phyloP scores from a whole-genome alignment of 1,140 invertebrate genomes.

The Pseudomyrmex pallidus region DNA sequence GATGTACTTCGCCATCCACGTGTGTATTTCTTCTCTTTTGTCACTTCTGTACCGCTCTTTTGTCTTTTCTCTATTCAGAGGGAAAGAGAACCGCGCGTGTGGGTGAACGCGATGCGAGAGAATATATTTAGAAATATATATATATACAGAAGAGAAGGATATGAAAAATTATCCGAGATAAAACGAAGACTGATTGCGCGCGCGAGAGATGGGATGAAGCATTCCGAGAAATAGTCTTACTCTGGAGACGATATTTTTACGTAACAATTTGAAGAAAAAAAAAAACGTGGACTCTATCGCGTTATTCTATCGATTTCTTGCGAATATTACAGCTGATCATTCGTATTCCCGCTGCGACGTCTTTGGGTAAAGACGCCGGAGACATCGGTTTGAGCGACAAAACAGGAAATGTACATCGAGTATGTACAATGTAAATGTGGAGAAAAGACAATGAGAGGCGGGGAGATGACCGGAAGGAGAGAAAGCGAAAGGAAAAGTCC shows the following conservation, averaged over 20 bases:
- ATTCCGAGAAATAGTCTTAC: background rate
- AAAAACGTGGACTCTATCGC: background rate
- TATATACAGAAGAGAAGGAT: background rate
- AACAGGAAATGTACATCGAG: conserved; percentile 23
- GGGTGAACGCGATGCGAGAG: background rate
- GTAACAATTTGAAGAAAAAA: background rate
- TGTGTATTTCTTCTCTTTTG: conserved; percentile 37
- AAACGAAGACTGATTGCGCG: too few relatives aligned
- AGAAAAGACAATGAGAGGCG: background rate
- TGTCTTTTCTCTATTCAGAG: conserved; percentile 11
- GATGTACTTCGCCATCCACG: conserved; percentile 36
- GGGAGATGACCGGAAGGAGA: conserved; percentile 16
- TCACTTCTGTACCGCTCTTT: conserved; percentile 36
- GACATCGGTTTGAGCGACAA: conserved; percentile 5
- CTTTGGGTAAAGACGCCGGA: conserved; percentile 15
- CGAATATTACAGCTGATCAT: background rate
- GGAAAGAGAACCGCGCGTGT: conserved; percentile 20
- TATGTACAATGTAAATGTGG: background rate
- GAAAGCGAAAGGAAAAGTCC: conserved; percentile 45
- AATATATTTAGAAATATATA: background rate
- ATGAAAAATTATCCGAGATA: background rate
- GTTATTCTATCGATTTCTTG: background rate
- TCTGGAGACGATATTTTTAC: background rate
- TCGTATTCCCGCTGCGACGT: conserved; percentile 29
- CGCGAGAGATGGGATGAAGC: background rate